Conservation (phyloP, 1,140 invertebrate genomes). For the Mylabris phalerata region DNA sequence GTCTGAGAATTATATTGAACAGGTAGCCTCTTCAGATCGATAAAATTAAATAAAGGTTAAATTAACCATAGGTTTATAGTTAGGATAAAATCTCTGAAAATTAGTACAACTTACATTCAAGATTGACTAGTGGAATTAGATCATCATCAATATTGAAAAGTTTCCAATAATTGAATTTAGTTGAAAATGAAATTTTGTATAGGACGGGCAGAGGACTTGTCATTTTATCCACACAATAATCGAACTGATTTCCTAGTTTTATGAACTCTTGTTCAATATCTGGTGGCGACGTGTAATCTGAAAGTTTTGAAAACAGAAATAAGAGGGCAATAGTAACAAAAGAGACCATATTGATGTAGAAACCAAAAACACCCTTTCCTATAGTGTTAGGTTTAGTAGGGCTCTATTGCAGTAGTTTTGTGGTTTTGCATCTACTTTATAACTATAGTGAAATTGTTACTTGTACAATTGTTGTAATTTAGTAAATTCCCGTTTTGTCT, state of each 20-base stretch:
- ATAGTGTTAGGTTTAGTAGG: constrained; percentile 9
- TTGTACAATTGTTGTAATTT: not conserved
- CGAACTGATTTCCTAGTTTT: constrained; percentile 16
- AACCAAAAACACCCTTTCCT: constrained; percentile 9
- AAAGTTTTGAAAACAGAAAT: constrained; percentile 9
- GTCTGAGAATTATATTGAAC: not conserved
- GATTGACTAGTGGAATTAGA: too few relatives aligned
- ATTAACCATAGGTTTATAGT: constrained; percentile 9
- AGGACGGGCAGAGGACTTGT: constrained; percentile 1
- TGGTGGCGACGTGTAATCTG: constrained; percentile 22
- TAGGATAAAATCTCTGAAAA: too few relatives aligned
- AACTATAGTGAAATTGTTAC: constrained; percentile 6
- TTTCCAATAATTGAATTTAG: too few relatives aligned
- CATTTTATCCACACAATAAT: constrained; percentile 13
- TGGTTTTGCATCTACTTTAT: not conserved
- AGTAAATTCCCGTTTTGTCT: not conserved
- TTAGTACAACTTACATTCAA: too few relatives aligned
- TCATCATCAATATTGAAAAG: too few relatives aligned
- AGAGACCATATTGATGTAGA: not conserved
- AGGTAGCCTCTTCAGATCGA: constrained; percentile 8
- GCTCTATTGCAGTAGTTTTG: too few relatives aligned
- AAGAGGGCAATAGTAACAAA: constrained; percentile 3
- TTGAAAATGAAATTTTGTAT: too few relatives aligned
- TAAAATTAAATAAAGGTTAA: constrained; percentile 9
- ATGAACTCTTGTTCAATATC: constrained; percentile 19